These are phyloP conservation scores for Donacobius atricapilla DNA, from an alignment of 2,113 vertebrate species.

Conservation along the genomic window DNA sequence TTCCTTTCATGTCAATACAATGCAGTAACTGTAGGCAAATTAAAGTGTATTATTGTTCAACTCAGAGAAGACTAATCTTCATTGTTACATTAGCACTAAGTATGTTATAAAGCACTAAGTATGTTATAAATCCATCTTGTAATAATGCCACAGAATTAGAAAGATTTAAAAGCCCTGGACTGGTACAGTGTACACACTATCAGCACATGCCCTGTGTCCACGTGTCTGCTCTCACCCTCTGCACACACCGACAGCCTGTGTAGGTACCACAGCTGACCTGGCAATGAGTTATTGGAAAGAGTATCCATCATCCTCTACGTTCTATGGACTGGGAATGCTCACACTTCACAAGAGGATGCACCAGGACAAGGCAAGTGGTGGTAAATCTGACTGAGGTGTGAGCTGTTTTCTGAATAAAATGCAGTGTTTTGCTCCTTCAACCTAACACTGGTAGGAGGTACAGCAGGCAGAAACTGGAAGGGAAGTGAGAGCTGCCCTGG, in stretches of 20 bases:
- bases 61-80: conserved; percentile 65
- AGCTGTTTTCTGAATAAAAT: background rate
- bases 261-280: background rate
- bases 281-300: background rate
- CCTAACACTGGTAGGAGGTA: background rate
- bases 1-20: conserved; percentile 57
- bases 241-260: accelerated
- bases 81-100: conserved; percentile 54
- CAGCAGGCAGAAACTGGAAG: background rate
- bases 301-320: background rate
- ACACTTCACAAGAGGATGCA: background rate
- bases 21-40: conserved; percentile 65
- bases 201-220: background rate
- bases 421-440: background rate
- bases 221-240: background rate
- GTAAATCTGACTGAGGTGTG: background rate
- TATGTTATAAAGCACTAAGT: conserved; percentile 66
- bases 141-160: conserved; percentile 31
- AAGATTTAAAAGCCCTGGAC: background rate
- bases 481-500: background rate
- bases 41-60: conserved; percentile 46
- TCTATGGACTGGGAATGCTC: background rate
- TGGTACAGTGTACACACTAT: background rate
- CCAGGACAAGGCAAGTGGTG: background rate
- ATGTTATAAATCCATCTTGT: conserved; percentile 71